Base-by-base conservation (phyloP, 2,797 vertebrate genomes). In the Simalia tracyae region DNA sequence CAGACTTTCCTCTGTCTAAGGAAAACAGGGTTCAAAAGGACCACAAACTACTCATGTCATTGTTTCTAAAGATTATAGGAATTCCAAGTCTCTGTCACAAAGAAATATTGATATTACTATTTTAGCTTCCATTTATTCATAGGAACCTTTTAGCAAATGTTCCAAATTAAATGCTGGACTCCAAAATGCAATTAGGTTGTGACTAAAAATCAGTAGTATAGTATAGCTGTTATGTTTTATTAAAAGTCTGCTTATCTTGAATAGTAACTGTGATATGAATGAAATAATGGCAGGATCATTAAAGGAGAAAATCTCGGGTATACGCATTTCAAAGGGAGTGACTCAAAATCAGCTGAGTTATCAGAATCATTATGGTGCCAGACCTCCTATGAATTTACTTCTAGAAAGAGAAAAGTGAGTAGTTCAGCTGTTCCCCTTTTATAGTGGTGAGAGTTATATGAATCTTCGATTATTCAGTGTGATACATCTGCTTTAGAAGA, bases 271-370 rank as follows among this genome's bases (percentile, higher is more conserved):
- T 36, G 31, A 89, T 81, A 93, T 93, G 94, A 90, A 84, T 66
- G 88, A 95, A 95, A 93, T 89, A 28, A 92, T 72, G 95, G 96
- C 96, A 93, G 89, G 1, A 31, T 10, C 96, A 96, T 95, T 93
- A 95, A 93, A 91, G 22, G 91, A 28, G 84, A 89, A 61, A 90
- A 89, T 68, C 14, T 76, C 68, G 31, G 90, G 46, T 5, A 0
- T 92, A 91, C 94, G 95, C 12, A 93, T 96, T 96, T 95, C 93
- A 93, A 93, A 94, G 94, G 60, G 90, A 88, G 93, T 87, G 63
- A 19, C 17, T 89, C 2, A 84, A 22, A 92, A 93, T 42, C 90
- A 93, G 89, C 93, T 94, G 94, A 11, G 28, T 64, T 54, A 87
- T 50, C 19, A 28, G 28, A 81, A 24, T 56, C 63, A 89, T 46